phyloP scores from a whole-genome alignment of 2,797 vertebrate genomes.

The Betta splendens region DNA sequence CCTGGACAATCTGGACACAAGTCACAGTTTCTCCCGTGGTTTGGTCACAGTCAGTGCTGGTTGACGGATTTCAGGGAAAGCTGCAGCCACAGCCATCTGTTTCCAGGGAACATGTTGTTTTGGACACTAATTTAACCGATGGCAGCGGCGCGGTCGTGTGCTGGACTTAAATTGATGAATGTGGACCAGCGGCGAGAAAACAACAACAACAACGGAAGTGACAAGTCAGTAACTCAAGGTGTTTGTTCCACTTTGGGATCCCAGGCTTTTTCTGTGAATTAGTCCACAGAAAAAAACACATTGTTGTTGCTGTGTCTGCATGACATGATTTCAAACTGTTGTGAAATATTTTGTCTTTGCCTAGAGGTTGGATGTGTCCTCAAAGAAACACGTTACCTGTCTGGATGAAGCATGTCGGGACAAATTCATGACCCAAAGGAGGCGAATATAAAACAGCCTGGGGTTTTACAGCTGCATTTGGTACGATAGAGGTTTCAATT shows the following conservation, averaged over 20 bases:
- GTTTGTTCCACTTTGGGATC: constrained; percentile 15
- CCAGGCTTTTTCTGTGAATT: constrained; percentile 25
- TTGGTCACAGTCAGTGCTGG: constrained; percentile 10
- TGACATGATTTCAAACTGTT: too few species aligned
- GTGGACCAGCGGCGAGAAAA: constrained; percentile 7
- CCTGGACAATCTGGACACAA: neutral
- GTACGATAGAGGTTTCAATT: neutral
- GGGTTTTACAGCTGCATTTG: neutral
- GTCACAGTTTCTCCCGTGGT: neutral
- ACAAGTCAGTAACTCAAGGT: constrained; percentile 20
- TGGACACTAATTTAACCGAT: constrained; percentile 19
- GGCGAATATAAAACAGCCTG: neutral
- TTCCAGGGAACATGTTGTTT: constrained; percentile 33
- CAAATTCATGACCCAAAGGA: neutral
- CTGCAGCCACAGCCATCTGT: constrained; percentile 14
- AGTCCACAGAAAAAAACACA: constrained; percentile 32
- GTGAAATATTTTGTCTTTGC: constrained; percentile 6
- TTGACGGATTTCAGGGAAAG: constrained; percentile 42
- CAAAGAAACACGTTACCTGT: neutral
- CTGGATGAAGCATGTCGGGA: neutral
- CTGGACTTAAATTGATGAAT: constrained; percentile 7
- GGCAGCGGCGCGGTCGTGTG: neutral
- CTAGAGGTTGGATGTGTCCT: neutral
- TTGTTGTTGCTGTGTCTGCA: too few species aligned
- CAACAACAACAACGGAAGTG: constrained; percentile 28